Evolutionary conservation across 2,113 vertebrate genomes (phyloP).

Genomic region (Hirundichthys speculiger): DNA sequence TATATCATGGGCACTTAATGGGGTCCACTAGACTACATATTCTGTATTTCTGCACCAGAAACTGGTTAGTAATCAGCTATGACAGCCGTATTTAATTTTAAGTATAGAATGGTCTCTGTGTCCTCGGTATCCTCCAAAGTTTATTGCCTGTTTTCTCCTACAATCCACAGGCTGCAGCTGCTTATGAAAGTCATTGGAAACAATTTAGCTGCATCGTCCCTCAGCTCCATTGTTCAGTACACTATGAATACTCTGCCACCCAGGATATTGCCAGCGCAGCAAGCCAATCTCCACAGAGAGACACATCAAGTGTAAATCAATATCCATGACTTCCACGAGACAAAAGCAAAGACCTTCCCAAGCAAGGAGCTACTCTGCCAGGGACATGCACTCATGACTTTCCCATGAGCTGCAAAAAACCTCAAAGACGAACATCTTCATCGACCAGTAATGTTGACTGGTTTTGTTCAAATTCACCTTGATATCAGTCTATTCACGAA

Average conservation of each 20-base stretch:
- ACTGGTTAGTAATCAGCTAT: background rate
- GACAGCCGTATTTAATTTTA: slow-evolving; percentile 23
- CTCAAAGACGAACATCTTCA: slow-evolving; percentile 43
- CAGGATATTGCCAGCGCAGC: slow-evolving; percentile 71
- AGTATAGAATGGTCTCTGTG: slow-evolving; percentile 50
- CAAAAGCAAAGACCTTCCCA: slow-evolving; percentile 74
- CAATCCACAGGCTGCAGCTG: slow-evolving; percentile 64
- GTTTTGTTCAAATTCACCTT: slow-evolving; percentile 23
- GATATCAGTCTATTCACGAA: background rate
- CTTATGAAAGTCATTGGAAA: slow-evolving; percentile 77
- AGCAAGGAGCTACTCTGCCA: slow-evolving; percentile 49
- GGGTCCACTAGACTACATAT: no score
- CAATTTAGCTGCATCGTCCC: slow-evolving; percentile 61
- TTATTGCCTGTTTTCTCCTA: slow-evolving; percentile 74
- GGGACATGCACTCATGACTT: slow-evolving; percentile 70
- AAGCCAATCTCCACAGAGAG: slow-evolving; percentile 75
- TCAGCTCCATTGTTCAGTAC: slow-evolving; percentile 66
- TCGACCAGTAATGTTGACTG: slow-evolving; percentile 30
- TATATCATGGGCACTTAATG: background rate
- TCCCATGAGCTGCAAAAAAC: slow-evolving; percentile 47
- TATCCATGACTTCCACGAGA: slow-evolving; percentile 71
- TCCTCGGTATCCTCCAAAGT: slow-evolving; percentile 66
- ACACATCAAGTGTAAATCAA: slow-evolving; percentile 73
- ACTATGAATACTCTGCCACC: slow-evolving; percentile 72
- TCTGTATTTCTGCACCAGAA: background rate